Evolutionary conservation across 2,113 vertebrate genomes (phyloP).

Genomic region (Tachysurus fulvidraco): DNA sequence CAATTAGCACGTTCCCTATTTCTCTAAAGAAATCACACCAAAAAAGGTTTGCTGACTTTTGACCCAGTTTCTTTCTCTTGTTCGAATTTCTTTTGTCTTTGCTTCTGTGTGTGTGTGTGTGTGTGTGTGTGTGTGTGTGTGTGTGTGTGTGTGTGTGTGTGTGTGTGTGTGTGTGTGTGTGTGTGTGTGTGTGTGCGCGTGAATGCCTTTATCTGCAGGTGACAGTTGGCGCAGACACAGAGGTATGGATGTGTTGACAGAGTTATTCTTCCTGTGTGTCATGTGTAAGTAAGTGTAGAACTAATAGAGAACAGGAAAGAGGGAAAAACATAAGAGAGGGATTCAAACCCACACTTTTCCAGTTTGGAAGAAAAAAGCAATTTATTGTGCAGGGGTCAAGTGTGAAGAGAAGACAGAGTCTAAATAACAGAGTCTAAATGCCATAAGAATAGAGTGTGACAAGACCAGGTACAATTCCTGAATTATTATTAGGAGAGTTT

Average conservation of each 20-base stretch:
- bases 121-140: too few relatives aligned
- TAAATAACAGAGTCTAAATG: background rate
- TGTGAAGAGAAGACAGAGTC: background rate
- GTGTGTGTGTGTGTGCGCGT: background rate
- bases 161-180: background rate
- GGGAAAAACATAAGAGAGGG: background rate
- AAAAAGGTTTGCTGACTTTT: slow-evolving; percentile 19
- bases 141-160: background rate
- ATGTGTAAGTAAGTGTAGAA: slow-evolving; percentile 1
- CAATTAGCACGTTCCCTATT: slow-evolving; percentile 42
- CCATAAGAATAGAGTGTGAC: background rate
- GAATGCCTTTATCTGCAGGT: slow-evolving; percentile 48
- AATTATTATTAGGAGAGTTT: background rate
- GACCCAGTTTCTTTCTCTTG: slow-evolving; percentile 46
- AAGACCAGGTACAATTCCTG: background rate
- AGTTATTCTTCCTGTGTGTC: background rate
- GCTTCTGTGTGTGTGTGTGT: background rate
- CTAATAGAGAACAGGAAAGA: slow-evolving; percentile 9
- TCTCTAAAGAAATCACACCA: slow-evolving; percentile 35
- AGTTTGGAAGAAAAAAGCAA: background rate
- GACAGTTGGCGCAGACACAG: slow-evolving; percentile 23
- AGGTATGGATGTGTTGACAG: slow-evolving; percentile 42
- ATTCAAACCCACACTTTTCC: background rate
- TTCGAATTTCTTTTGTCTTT: slow-evolving; percentile 44
- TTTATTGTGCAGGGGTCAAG: background rate